phyloP scores from a whole-genome alignment of 2,113 vertebrate species.

The Talpa occidentalis region DNA sequence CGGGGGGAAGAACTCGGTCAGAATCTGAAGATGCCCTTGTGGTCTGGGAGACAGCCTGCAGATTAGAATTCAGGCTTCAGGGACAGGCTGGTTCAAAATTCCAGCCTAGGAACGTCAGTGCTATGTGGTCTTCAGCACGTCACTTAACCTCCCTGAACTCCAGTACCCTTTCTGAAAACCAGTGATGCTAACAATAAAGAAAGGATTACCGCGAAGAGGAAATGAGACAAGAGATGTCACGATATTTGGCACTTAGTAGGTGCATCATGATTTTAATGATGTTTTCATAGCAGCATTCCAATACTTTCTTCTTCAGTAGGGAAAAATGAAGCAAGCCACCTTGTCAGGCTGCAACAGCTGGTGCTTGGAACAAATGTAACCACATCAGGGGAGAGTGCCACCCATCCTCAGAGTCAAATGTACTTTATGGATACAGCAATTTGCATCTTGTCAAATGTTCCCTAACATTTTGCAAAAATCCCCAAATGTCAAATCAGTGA shows the following conservation, averaged over 20 bases:
- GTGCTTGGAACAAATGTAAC: slow-evolving; percentile 60
- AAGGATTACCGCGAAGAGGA: background rate
- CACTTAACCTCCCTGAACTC: background rate
- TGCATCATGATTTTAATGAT: background rate
- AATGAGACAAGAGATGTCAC: background rate
- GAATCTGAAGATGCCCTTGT: background rate
- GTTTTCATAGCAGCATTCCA: background rate
- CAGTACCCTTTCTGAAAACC: slow-evolving; percentile 46
- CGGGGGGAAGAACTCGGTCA: background rate
- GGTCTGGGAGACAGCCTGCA: background rate
- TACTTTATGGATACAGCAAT: slow-evolving; percentile 78
- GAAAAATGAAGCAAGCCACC: slow-evolving; percentile 60
- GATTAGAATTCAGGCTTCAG: background rate
- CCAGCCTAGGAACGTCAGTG: slow-evolving; percentile 53
- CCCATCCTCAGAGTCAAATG: slow-evolving; percentile 78
- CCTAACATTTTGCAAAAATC: slow-evolving; percentile 78
- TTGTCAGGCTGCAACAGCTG: slow-evolving; percentile 74
- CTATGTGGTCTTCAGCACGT: background rate
- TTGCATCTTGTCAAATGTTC: slow-evolving; percentile 84
- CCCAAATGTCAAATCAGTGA: slow-evolving; percentile 79
- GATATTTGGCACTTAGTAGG: background rate
- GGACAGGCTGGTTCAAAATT: background rate
- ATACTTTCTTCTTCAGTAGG: background rate
- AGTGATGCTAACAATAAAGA: background rate
- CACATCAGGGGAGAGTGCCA: slow-evolving; percentile 72